Base-by-base conservation (phyloP, 2,888 invertebrate species). In the Platycheirus albimanus region DNA sequence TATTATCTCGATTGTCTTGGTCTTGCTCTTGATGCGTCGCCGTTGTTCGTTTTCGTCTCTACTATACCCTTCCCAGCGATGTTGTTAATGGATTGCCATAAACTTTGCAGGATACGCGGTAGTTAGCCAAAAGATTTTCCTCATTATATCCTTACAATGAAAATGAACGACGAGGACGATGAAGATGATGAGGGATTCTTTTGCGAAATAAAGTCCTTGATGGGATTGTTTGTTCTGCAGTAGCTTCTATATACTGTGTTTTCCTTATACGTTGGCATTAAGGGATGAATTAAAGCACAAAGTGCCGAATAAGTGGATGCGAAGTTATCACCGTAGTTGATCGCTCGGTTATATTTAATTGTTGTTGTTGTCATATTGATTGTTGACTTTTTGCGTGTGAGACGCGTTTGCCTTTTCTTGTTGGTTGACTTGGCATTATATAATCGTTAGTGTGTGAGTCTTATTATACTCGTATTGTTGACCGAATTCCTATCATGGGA, bases 111-210 rank as follows among this genome's bases (percentile, higher is more conserved):
- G 83, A 78, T 78, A 78, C 78, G 69, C 78, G 83, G 83, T 78
- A 83, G 83, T 83, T 83, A 83, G 83, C 64, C 83, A 78, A 83
- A 81, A 74, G 83, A 83, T 83, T 83, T 83, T 78, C 78, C 83
- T 83, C 78, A 83, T 83, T 83, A 83, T 58, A 83, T 78, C 56
- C 61, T 45, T 49, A 83, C 83, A 83, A 83, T 83, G 72, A 78
- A 69, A 28, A n/a, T n/a, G n/a, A 58, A 51, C 47, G 33, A 36
- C 7, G 56, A 24, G 0, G 54, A 64, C 17, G 66, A 66, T 71
- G 69, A 74, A n/a, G 72, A 11, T 15, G 58, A 33, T 54, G 47
- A 41, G 58, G 61, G 24, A 43, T 28, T 17, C n/a, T 30, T 28
- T 11, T 24, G 8, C 54, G 30, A 10, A 54, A 49, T 45, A 66